These are phyloP conservation scores for Gobio occitaniae DNA, from an alignment of 2,797 vertebrate genomes.

Conservation along the genomic window DNA sequence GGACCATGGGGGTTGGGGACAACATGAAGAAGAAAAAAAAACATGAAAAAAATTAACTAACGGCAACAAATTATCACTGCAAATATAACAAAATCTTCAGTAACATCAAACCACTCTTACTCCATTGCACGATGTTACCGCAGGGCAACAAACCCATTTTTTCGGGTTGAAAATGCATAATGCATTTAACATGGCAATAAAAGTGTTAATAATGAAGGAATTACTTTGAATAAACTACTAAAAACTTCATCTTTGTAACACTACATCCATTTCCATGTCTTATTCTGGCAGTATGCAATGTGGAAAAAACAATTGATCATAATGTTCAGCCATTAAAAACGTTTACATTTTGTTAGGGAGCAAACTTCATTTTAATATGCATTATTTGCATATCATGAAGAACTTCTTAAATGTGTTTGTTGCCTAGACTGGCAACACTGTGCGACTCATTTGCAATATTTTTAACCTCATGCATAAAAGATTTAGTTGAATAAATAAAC, in stretches of 20 bases:
- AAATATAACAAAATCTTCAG: constrained; percentile 1
- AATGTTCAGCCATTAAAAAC: background rate
- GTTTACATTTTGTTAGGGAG: background rate
- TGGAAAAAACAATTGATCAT: background rate
- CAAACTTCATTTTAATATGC: background rate
- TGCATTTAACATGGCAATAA: constrained; percentile 13
- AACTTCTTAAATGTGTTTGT: constrained; percentile 6
- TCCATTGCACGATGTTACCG: background rate
- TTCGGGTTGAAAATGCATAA: background rate
- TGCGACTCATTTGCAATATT: background rate
- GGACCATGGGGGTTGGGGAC: background rate
- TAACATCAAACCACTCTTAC: constrained; percentile 21
- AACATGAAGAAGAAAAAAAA: background rate
- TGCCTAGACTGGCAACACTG: background rate
- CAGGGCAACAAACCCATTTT: background rate
- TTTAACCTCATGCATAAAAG: background rate
- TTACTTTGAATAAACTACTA: constrained; percentile 12
- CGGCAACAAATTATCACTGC: background rate
- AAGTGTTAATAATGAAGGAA: constrained; percentile 5
- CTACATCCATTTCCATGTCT: background rate
- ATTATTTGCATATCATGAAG: background rate
- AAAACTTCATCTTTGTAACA: background rate
- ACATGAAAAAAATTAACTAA: background rate
- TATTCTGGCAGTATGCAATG: background rate
- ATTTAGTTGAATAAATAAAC: background rate